A percentile compares a stretch with the other conserved stretches of the same genome.
phyloP scores from a whole-genome alignment of 1,140 invertebrate genomes.

The Metaphire vulgaris region DNA sequence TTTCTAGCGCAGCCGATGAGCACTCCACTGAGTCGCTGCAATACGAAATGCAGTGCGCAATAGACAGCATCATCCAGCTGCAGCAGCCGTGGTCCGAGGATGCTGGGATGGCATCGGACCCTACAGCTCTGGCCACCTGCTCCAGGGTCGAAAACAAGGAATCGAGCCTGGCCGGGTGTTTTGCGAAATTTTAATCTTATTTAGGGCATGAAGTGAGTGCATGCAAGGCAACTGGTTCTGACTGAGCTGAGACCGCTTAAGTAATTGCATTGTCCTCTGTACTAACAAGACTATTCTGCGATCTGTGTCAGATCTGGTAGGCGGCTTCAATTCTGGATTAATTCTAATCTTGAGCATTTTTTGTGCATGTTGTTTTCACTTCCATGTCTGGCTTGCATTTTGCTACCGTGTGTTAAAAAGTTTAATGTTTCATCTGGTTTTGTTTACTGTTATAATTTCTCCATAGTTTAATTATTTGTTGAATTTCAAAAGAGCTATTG shows the following conservation, averaged over 20 bases:
- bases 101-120: background rate
- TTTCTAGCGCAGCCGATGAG: background rate
- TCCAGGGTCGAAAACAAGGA: background rate
- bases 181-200: background rate
- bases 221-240: background rate
- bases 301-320: too few relatives aligned
- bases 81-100: background rate
- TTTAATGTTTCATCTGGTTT: too few relatives aligned
- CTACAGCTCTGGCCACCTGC: background rate
- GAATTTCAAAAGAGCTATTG: too few relatives aligned
- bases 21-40: background rate
- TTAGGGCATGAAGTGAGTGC: background rate
- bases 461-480: too few relatives aligned
- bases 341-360: background rate
- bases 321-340: background rate
- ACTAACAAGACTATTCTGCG: too few relatives aligned
- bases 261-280: too few relatives aligned
- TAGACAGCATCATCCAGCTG: background rate
- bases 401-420: too few relatives aligned
- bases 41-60: background rate
- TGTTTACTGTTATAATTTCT: too few relatives aligned
- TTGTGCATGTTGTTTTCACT: too few relatives aligned
- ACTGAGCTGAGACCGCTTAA: background rate
- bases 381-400: too few relatives aligned
- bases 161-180: background rate